A percentile compares a stretch with the other conserved stretches of the same genome.
These are phyloP conservation scores for Chaetophractus vellerosus DNA, from an alignment of 2,797 vertebrate species.

Conservation along the genomic window DNA sequence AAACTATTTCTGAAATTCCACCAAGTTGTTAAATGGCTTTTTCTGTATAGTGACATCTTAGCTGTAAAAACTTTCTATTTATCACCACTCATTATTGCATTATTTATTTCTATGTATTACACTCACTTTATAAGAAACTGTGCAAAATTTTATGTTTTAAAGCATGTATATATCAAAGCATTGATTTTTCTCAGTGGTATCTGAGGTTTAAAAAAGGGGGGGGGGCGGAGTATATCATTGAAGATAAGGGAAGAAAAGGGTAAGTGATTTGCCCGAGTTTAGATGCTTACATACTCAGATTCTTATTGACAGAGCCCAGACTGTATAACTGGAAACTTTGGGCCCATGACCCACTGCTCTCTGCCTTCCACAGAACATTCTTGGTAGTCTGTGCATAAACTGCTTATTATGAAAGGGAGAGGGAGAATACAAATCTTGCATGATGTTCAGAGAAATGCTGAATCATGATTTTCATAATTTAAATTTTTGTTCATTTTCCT, in stretches of 20 bases:
- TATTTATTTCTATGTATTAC: too few species aligned
- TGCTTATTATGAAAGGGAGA: background rate
- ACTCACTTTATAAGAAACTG: background rate
- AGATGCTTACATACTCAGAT: background rate
- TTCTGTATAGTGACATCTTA: background rate
- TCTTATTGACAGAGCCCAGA: background rate
- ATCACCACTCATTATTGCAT: too few species aligned
- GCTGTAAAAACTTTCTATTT: background rate
- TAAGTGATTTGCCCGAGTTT: background rate
- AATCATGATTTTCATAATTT: background rate
- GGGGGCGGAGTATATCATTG: background rate
- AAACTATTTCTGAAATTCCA: background rate
- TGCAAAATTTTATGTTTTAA: background rate
- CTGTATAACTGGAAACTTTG: background rate
- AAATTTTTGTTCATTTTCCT: background rate
- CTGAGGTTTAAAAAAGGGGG: background rate
- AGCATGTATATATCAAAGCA: background rate
- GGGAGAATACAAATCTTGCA: background rate
- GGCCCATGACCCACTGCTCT: background rate
- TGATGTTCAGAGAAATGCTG: background rate
- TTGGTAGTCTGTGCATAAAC: background rate
- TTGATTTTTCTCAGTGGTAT: background rate
- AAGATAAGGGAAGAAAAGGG: background rate
- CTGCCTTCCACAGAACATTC: too few species aligned
- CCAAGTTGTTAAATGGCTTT: background rate